Conservation (phyloP, 37 sponge, comb jelly and placozoan species). For the Chondrilla cf. caribensis region DNA sequence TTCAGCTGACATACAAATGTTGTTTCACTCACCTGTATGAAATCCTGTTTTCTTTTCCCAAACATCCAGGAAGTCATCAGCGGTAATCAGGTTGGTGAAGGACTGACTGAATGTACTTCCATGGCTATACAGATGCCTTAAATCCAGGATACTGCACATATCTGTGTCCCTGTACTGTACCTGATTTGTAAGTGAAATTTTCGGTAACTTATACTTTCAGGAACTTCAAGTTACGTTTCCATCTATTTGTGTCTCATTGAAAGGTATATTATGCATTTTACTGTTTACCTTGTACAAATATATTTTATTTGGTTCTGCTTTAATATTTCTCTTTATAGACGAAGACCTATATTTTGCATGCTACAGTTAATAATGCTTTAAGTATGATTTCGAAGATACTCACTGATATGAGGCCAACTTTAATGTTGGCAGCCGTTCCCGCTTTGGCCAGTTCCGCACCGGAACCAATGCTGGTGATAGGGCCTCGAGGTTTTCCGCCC, state of each 20-base stretch:
- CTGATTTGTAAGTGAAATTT: too few relatives aligned
- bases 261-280: not conserved
- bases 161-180: not conserved
- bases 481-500: not conserved
- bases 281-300: not conserved
- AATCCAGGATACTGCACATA: not conserved
- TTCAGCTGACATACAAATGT: too few relatives aligned
- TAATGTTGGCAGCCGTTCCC: not conserved
- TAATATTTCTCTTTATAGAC: not conserved
- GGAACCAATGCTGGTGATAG: not conserved
- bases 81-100: not conserved
- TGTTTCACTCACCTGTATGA: not conserved
- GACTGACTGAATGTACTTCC: not conserved
- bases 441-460: conserved; percentile 7
- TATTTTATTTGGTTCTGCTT: not conserved
- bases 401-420: not conserved
- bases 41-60: not conserved
- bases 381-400: not conserved
- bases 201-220: too few relatives aligned
- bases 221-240: not conserved
- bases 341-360: not conserved
- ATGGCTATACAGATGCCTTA: not conserved
- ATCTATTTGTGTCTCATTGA: too few relatives aligned
- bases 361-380: not conserved
- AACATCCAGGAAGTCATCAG: not conserved